phyloP scores from a whole-genome alignment of 2,113 vertebrate species.

The Malurus cyaneus region DNA sequence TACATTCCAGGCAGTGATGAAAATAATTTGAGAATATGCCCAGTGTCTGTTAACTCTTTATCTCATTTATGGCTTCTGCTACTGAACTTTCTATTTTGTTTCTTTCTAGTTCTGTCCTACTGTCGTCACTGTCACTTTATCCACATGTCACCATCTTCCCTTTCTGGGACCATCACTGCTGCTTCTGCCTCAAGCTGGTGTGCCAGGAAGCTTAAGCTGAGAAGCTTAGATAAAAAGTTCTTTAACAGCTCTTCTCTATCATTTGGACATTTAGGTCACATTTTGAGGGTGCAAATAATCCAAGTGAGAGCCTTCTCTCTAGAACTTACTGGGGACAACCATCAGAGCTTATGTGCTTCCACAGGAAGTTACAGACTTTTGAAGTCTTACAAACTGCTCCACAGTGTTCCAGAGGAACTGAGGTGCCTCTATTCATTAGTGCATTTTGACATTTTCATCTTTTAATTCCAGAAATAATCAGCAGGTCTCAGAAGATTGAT shows the following conservation, averaged over 20 bases:
- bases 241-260: not conserved
- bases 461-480: not conserved
- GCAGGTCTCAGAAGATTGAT: not conserved
- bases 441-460: not conserved
- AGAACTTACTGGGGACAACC: not conserved
- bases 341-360: not conserved
- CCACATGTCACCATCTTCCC: not conserved
- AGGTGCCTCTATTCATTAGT: not conserved
- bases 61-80: not conserved
- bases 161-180: not conserved
- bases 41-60: not conserved
- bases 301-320: not conserved
- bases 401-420: not conserved
- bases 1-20: not conserved
- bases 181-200: not conserved
- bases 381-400: not conserved
- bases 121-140: not conserved
- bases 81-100: not conserved
- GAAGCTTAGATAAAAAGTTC: not conserved
- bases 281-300: not conserved
- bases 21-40: not conserved
- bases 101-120: not conserved
- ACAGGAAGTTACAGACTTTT: not conserved
- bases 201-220: not conserved
- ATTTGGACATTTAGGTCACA: not conserved